These are phyloP conservation scores for Sakesphorus luctuosus DNA, from an alignment of 2,113 vertebrate genomes.

Conservation along the genomic window DNA sequence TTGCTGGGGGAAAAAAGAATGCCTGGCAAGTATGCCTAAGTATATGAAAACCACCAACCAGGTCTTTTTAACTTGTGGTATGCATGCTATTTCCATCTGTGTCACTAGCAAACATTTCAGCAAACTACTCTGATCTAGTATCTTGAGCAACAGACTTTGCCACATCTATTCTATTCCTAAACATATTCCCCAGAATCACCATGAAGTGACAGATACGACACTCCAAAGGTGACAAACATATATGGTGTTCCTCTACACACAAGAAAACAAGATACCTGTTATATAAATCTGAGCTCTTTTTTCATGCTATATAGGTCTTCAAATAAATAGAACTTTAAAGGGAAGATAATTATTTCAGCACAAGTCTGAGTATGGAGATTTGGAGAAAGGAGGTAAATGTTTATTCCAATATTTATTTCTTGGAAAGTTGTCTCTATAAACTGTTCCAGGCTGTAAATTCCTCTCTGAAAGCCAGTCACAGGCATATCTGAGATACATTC, in stretches of 20 bases:
- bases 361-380: background rate
- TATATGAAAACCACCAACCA: background rate
- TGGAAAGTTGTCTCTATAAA: conserved; percentile 31
- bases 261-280: background rate
- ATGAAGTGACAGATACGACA: background rate
- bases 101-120: conserved; percentile 13
- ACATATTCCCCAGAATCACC: background rate
- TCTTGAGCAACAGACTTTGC: background rate
- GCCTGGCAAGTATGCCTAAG: background rate
- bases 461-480: background rate
- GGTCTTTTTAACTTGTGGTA: conserved; percentile 5
- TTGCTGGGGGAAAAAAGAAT: background rate
- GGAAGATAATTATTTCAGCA: conserved; percentile 27
- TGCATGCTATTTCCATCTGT: conserved; percentile 32
- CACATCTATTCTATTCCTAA: background rate
- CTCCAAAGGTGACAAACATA: background rate
- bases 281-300: background rate
- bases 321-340: conserved; percentile 46
- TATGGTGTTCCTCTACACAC: background rate
- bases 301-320: background rate
- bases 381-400: conserved; percentile 19
- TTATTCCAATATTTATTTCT: conserved; percentile 43
- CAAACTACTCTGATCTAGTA: background rate
- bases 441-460: conserved; percentile 23
- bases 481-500: background rate